A percentile compares a stretch with the other conserved stretches of the same genome.
Evolutionary conservation across 2,113 vertebrate genomes (phyloP).

Genomic region (Felis catus): DNA sequence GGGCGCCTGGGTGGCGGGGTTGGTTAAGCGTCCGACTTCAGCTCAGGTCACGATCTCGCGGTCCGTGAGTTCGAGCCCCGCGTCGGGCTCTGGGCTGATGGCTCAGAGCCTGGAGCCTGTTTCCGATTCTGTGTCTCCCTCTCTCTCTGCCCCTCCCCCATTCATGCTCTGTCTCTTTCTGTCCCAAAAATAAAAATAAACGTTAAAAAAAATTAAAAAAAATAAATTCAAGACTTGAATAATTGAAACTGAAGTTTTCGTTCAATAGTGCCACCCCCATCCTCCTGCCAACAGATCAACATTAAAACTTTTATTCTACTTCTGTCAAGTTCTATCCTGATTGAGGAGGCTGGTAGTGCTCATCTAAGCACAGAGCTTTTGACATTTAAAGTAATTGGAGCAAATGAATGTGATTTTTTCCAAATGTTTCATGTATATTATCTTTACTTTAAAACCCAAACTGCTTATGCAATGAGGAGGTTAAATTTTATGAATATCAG

Average conservation of each 20-base stretch:
- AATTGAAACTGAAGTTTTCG: slow-evolving; percentile 35
- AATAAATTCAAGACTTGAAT: background rate
- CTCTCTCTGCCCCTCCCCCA: no score
- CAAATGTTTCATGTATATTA: slow-evolving; percentile 49
- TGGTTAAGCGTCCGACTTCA: no score
- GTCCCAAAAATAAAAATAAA: no score
- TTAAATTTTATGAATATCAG: background rate
- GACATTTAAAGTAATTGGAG: slow-evolving; percentile 61
- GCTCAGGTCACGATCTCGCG: no score
- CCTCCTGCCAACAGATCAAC: slow-evolving; percentile 26
- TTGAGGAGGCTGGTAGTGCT: background rate
- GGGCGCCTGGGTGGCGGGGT: no score
- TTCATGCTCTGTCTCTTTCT: no score
- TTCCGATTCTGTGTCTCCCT: no score
- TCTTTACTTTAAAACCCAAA: slow-evolving; percentile 52
- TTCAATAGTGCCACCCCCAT: background rate
- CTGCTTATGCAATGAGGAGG: background rate
- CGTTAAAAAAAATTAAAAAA: no score
- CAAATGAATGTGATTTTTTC: slow-evolving; percentile 41
- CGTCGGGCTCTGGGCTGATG: no score
- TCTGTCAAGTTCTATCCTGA: background rate
- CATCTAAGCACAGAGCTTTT: slow-evolving; percentile 14
- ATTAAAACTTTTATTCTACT: slow-evolving; percentile 58
- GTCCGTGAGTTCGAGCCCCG: no score
- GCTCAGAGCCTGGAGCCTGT: no score